Evolutionary conservation across 35 echinoderm and acorn worm species (phyloP).

Genomic region (Holothuria glaberrima): DNA sequence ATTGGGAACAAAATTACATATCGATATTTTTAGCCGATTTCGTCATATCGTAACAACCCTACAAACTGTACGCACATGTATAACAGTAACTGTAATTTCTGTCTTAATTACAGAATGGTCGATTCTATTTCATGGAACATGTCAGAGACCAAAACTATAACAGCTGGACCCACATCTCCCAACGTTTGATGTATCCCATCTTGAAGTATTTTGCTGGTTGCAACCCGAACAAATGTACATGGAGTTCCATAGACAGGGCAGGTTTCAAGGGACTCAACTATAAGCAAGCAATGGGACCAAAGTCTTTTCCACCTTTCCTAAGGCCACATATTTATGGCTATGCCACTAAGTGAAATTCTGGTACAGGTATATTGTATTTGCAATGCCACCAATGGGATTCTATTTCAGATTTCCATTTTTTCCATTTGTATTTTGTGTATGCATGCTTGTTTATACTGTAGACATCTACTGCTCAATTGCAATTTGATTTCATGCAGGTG

Average conservation of each 20-base stretch:
- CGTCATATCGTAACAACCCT: no score
- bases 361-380: no score
- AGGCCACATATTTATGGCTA: constrained; percentile 23
- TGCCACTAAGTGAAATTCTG: not conserved
- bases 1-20: no score
- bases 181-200: constrained; percentile 15
- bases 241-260: constrained; percentile 29
- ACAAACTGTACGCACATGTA: no score
- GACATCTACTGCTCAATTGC: no score
- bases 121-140: constrained; percentile 22
- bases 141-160: constrained; percentile 32
- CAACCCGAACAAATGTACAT: not conserved
- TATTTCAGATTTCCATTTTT: no score
- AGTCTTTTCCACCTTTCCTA: not conserved
- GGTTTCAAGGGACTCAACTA: constrained; percentile 30
- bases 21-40: no score
- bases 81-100: not conserved
- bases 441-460: no score
- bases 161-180: constrained; percentile 36
- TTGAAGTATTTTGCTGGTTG: not conserved
- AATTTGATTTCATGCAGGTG: no score
- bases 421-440: no score
- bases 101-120: constrained; percentile 2
- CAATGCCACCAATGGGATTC: no score
- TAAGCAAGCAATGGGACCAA: not conserved